Base-by-base conservation (phyloP, 2,888 invertebrate genomes). In the Punctoribates punctum region DNA sequence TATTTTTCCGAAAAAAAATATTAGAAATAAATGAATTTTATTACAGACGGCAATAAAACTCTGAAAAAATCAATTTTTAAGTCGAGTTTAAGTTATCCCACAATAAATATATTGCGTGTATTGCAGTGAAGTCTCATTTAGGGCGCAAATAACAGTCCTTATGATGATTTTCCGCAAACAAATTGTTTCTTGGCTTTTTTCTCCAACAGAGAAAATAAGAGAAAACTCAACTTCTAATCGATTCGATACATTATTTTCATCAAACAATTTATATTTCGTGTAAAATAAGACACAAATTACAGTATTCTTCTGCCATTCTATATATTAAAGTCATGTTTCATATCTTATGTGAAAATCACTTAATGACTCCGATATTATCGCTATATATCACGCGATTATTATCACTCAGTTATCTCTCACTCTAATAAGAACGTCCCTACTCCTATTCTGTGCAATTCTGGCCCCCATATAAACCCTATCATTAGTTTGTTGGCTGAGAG, bases 361-460 rank as follows among this genome's bases (percentile, higher is more conserved):
- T 42, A 42, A 42, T 42, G 42, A 42, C 42, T 42, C 42, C 42
- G 42, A 57, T 57, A 57, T 57, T 13, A 57, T 20, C 20, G n/a
- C n/a, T 51, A 51, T 51, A 51, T 51, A 23, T 57, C 57, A 57
- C 57, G 23, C 57, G 57, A 57, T 57, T 57, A 57, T 57, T 57
- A 57, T 57, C 57, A 25, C 25, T 23, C 57, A 20, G 57, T 25
- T 57, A 51, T 51, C 51, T 51, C 20, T 20, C 20, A 48, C 51
- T 1, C 23, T 42, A 42, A 42, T 42, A 42, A 9, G 42, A 13
- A 13, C 11, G 11, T 42, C 11, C 42, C 42, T 42, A 9, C 8
- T 42, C 42, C 42, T 34, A 34, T 34, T 13, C 42, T 42, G 42
- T 42, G 42, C 42, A 13, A 8, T 42, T 42, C 42, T 42, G 8